Evolutionary conservation across 2,797 vertebrate species (phyloP).

Genomic region (Clarias platycephalus): DNA sequence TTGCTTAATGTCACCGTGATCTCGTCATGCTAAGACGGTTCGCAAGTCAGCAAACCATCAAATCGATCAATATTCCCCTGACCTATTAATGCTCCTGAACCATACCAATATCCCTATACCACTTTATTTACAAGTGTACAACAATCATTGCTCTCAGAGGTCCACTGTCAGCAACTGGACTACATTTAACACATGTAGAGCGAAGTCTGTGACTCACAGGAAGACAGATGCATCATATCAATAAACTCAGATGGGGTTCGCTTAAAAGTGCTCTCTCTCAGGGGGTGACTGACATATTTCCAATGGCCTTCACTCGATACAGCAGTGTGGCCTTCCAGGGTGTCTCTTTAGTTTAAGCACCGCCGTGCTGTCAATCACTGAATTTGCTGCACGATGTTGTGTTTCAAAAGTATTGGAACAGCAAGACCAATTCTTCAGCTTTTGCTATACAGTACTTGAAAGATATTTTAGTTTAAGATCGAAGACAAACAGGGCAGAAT

Average conservation of each 20-base stretch:
- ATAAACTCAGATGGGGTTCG: conserved; percentile 3
- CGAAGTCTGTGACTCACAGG: conserved; percentile 17
- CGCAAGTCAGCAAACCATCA: background rate
- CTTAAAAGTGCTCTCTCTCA: conserved; percentile 21
- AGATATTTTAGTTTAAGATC: background rate
- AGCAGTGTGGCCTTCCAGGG: conserved; percentile 21
- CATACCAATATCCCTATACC: conserved; percentile 2
- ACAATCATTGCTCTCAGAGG: conserved; percentile 14
- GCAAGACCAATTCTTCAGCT: background rate
- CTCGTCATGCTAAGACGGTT: background rate
- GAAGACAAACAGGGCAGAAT: background rate
- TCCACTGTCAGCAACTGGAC: conserved; percentile 25
- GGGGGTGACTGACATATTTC: conserved; percentile 9
- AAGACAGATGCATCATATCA: conserved; percentile 21
- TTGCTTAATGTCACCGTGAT: background rate
- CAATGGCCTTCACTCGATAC: conserved; percentile 32
- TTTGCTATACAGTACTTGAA: background rate
- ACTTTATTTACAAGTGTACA: conserved; percentile 12
- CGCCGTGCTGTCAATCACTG: background rate
- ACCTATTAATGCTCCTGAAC: background rate
- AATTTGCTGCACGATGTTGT: background rate
- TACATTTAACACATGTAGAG: conserved; percentile 17
- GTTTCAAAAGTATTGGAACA: too few relatives aligned
- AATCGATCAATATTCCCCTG: background rate
- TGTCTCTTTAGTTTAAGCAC: conserved; percentile 24